Evolutionary conservation across 2,888 invertebrate genomes (phyloP).

Genomic region (Eilema sororculum): DNA sequence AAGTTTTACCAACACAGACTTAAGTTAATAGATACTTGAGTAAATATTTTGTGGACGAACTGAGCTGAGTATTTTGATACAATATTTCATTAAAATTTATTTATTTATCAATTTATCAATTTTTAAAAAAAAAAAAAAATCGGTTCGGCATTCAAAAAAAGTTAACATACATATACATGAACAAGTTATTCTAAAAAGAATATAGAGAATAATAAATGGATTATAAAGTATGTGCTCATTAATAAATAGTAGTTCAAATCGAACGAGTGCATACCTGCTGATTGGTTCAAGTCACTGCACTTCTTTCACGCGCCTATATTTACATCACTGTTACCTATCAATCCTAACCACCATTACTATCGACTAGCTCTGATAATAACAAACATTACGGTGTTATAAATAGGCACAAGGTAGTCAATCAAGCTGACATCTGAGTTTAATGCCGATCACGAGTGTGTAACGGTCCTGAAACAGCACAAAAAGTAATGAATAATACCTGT

Average conservation of each 20-base stretch:
- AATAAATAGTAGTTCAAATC: background rate
- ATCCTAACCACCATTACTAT: conserved; percentile 7
- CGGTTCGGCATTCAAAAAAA: background rate
- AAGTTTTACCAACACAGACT: background rate
- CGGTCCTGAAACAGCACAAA: conserved; percentile 24
- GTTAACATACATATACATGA: too few species aligned
- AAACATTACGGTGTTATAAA: conserved; percentile 11
- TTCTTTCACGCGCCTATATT: background rate
- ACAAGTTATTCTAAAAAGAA: too few species aligned
- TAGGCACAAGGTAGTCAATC: background rate
- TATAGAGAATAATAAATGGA: too few species aligned
- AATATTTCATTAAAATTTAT: too few species aligned
- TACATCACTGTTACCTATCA: conserved; percentile 8
- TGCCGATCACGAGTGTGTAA: conserved; percentile 19
- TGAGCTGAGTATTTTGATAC: background rate
- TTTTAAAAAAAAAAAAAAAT: too few species aligned
- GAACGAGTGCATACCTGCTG: conserved; percentile 1
- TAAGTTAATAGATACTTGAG: background rate
- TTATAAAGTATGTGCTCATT: background rate
- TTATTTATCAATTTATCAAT: too few species aligned
- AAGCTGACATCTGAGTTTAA: conserved; percentile 11
- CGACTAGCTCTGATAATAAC: conserved; percentile 2
- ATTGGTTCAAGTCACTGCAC: conserved; percentile 2
- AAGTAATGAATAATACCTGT: conserved; percentile 30
- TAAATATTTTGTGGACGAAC: background rate